A percentile compares a stretch with the other conserved stretches of the same genome.
Evolutionary conservation across 2,113 vertebrate genomes (phyloP).

Genomic region (Anthoscopus minutus): DNA sequence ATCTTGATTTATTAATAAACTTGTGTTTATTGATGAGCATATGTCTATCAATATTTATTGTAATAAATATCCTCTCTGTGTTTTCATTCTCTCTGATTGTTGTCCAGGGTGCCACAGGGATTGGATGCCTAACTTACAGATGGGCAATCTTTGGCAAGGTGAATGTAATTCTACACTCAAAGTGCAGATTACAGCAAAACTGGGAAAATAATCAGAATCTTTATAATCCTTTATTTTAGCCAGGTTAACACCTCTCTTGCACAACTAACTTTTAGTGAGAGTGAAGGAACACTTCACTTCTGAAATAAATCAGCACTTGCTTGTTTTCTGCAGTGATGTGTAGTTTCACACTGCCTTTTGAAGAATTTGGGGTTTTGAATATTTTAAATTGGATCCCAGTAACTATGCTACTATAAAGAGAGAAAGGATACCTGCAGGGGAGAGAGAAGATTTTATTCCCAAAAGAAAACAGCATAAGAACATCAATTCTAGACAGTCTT

Average conservation of each 20-base stretch:
- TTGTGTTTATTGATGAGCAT: not conserved
- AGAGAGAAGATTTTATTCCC: constrained; percentile 15
- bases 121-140: not conserved
- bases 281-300: not conserved
- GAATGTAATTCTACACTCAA: not conserved
- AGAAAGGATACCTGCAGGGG: constrained; percentile 3
- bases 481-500: not conserved
- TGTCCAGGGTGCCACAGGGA: not conserved
- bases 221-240: not conserved
- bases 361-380: not conserved
- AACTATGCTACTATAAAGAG: not conserved
- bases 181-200: not conserved
- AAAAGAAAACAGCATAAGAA: not conserved
- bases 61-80: not conserved
- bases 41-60: not conserved
- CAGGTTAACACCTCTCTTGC: not conserved
- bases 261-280: not conserved
- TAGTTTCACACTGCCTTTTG: not conserved
- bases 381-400: constrained; percentile 12
- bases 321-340: not conserved
- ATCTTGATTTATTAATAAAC: not conserved
- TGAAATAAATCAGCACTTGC: not conserved
- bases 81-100: not conserved
- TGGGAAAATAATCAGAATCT: not conserved
- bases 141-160: not conserved